Evolutionary conservation across 1,140 invertebrate genomes (phyloP).

Genomic region (Ceratina japonica): DNA sequence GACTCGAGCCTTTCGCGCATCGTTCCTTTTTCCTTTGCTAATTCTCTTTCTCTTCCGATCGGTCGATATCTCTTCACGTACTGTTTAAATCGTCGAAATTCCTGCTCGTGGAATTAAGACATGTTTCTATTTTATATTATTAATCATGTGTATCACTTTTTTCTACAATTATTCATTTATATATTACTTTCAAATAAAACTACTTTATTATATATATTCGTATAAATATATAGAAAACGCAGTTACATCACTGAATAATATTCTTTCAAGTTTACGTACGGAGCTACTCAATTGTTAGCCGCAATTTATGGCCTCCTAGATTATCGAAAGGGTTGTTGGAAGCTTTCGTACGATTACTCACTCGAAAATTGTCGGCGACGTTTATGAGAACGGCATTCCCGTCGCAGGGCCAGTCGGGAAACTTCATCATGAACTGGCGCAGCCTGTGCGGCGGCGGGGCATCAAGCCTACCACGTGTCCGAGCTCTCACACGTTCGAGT

Average conservation of each 20-base stretch:
- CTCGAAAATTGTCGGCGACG: neutral
- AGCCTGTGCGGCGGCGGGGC: neutral
- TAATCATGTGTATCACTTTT: too few relatives aligned
- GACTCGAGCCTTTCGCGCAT: slow-evolving; percentile 6
- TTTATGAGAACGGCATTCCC: neutral
- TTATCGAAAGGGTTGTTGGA: neutral
- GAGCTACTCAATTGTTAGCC: too few relatives aligned
- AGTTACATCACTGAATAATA: too few relatives aligned
- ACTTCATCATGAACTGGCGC: slow-evolving; percentile 9
- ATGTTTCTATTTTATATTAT: too few relatives aligned
- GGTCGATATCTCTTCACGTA: neutral
- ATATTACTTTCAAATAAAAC: too few relatives aligned
- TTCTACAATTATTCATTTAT: too few relatives aligned
- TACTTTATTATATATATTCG: too few relatives aligned
- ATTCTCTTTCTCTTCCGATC: neutral
- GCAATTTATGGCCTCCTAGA: too few relatives aligned
- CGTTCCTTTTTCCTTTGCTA: neutral
- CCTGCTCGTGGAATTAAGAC: too few relatives aligned
- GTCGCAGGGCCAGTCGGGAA: neutral
- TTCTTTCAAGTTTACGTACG: too few relatives aligned
- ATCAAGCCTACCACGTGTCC: slow-evolving; percentile 36
- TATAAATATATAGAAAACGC: too few relatives aligned
- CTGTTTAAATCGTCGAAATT: too few relatives aligned
- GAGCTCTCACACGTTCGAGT: slow-evolving; percentile 32
- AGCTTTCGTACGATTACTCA: neutral